phyloP scores from a whole-genome alignment of 1,140 invertebrate species.

The Drosophila gunungcola region DNA sequence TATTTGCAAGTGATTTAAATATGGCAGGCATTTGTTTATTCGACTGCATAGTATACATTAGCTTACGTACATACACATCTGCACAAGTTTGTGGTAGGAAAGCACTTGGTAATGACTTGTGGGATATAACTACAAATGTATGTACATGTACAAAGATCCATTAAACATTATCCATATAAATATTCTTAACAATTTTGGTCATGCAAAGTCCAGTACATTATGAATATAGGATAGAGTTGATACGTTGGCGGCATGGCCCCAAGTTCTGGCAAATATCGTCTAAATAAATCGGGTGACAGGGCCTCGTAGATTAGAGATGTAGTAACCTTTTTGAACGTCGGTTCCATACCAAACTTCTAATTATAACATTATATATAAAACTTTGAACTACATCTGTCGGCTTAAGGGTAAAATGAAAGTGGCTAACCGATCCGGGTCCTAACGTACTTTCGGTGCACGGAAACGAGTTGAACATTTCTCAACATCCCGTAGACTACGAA shows the following conservation, averaged over 20 bases:
- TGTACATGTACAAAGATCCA: constrained; percentile 14
- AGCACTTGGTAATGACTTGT: constrained; percentile 45
- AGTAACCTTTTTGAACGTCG: background rate
- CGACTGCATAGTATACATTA: constrained; percentile 40
- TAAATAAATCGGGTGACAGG: background rate
- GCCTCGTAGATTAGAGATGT: background rate
- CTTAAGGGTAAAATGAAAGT: constrained; percentile 30
- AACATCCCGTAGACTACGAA: constrained; percentile 39
- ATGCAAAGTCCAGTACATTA: constrained; percentile 31
- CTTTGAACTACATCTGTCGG: constrained; percentile 40
- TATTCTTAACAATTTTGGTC: constrained; percentile 48
- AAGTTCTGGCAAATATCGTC: background rate
- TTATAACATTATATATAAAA: constrained; percentile 45
- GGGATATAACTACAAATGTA: constrained; percentile 30
- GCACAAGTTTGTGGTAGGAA: constrained; percentile 41
- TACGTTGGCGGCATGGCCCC: constrained; percentile 18
- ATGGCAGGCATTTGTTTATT: constrained; percentile 44
- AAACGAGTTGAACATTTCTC: constrained; percentile 57
- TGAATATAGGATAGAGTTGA: constrained; percentile 42
- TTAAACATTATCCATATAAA: constrained; percentile 34
- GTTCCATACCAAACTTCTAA: constrained; percentile 7
- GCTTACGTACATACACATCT: constrained; percentile 27
- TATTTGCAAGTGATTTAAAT: constrained; percentile 46
- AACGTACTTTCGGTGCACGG: constrained; percentile 43
- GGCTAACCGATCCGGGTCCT: constrained; percentile 23